phyloP scores from a whole-genome alignment of 2,888 invertebrate genomes.

The Marronus borbonicus region DNA sequence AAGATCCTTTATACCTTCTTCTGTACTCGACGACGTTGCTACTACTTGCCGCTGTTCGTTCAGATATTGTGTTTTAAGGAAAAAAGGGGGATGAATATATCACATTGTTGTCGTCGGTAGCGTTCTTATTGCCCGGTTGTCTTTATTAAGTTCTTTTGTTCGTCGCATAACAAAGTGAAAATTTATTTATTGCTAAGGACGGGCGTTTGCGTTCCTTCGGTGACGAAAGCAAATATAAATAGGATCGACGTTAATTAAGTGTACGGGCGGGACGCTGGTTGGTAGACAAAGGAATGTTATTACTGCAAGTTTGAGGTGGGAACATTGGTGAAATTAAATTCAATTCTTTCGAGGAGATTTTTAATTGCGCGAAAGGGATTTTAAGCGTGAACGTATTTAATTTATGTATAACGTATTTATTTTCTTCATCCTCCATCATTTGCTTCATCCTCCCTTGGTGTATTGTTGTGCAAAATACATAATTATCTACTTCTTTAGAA shows the following conservation, averaged over 20 bases:
- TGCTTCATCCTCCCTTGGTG: too few species aligned
- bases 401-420: too few species aligned
- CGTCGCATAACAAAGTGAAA: slow-evolving; percentile 29
- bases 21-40: not conserved
- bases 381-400: too few species aligned
- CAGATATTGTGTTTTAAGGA: slow-evolving; percentile 41
- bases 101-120: slow-evolving; percentile 33
- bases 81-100: slow-evolving; percentile 37
- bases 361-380: too few species aligned
- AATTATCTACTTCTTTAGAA: too few species aligned
- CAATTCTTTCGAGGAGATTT: too few species aligned
- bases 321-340: too few species aligned
- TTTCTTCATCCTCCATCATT: too few species aligned
- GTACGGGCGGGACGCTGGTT: too few species aligned
- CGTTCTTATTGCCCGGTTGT: slow-evolving; percentile 37
- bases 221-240: slow-evolving; percentile 2
- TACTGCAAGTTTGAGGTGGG: too few species aligned
- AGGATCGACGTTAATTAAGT: not conserved
- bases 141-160: slow-evolving; percentile 45
- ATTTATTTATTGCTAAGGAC: slow-evolving; percentile 40
- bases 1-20: slow-evolving; percentile 20
- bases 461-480: too few species aligned
- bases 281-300: too few species aligned
- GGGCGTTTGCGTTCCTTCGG: not conserved
- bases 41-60: slow-evolving; percentile 24